Evolutionary conservation across 2,888 invertebrate genomes (phyloP), one percentile per base, ranked within the genome.

Genomic region (Calliopum simillimum): DNA sequence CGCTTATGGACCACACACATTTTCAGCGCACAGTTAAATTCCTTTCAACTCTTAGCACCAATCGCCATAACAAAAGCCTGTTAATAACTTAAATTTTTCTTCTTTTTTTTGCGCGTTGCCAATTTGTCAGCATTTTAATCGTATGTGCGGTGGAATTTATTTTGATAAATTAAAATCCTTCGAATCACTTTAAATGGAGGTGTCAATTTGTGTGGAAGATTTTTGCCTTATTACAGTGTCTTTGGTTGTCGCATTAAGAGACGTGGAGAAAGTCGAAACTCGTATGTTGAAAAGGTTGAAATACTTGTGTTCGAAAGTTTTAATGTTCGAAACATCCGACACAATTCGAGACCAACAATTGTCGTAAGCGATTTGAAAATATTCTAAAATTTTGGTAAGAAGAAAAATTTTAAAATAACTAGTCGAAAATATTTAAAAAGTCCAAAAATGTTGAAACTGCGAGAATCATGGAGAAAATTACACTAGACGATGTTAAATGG

Each of bases 61-160:
- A 59, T 19, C 19, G 13, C 13, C 19, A 41, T 19, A 16, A 23
- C 25, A 46, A 56, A 56, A 66, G 46, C 46, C 58, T 47, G 67
- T 67, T 67, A 67, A 67, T 67, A 67, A 59, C 41, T 59, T 16
- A 25, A n/a, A 13, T 56, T 55, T 66, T 59, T 43, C 23, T n/a
- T n/a, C n/a, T n/a, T n/a, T n/a, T n/a, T n/a, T n/a, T n/a, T n/a
- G n/a, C n/a, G n/a, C 14, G 49, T 8, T 49, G 68, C 41, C 62
- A 68, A 68, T 68, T 68, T 68, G 61, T 68, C 68, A 68, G 41
- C 16, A 33, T 61, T 61, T 46, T 23, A 44, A 8, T 33, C 33
- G 33, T 8, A 8, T 51, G 43, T 21, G 21, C 23, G 43, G 25
- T 8, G 23, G 14, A n/a, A 4, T 47, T 67, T n/a, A 46, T 67